phyloP scores from a whole-genome alignment of 1,140 invertebrate genomes.

The Ceratitis capitata region DNA sequence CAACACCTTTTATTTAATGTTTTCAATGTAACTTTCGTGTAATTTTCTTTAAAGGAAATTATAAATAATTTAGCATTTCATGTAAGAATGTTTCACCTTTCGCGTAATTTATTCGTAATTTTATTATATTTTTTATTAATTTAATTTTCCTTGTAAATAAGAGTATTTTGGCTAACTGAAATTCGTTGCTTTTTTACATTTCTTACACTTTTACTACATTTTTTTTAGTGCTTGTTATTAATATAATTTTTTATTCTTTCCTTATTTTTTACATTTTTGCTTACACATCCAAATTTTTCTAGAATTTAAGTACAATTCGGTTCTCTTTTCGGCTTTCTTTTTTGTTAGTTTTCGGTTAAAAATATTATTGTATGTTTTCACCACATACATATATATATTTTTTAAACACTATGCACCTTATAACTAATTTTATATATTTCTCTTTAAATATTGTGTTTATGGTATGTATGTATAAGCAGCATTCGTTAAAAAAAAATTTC shows the following conservation, averaged over 20 bases:
- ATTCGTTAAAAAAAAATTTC: conserved; percentile 25
- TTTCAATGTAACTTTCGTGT: too few relatives aligned
- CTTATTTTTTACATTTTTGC: background rate
- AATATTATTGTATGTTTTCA: background rate
- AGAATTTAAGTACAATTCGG: background rate
- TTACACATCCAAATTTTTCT: background rate
- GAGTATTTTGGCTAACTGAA: background rate
- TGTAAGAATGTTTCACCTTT: too few relatives aligned
- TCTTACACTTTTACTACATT: background rate
- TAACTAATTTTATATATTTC: background rate
- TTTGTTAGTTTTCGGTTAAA: background rate
- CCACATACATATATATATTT: background rate
- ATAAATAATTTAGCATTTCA: background rate
- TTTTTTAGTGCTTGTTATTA: background rate
- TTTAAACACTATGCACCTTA: background rate
- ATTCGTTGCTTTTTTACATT: conserved; percentile 7
- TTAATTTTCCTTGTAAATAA: background rate
- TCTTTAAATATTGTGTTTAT: background rate
- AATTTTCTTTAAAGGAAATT: too few relatives aligned
- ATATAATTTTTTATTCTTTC: background rate
- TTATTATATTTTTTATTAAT: too few relatives aligned
- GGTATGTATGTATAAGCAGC: background rate
- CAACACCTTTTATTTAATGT: too few relatives aligned
- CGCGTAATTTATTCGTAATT: too few relatives aligned
- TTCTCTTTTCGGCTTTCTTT: background rate